Evolutionary conservation across 2,888 invertebrate genomes (phyloP).

Genomic region (Oxyteleia sp.): DNA sequence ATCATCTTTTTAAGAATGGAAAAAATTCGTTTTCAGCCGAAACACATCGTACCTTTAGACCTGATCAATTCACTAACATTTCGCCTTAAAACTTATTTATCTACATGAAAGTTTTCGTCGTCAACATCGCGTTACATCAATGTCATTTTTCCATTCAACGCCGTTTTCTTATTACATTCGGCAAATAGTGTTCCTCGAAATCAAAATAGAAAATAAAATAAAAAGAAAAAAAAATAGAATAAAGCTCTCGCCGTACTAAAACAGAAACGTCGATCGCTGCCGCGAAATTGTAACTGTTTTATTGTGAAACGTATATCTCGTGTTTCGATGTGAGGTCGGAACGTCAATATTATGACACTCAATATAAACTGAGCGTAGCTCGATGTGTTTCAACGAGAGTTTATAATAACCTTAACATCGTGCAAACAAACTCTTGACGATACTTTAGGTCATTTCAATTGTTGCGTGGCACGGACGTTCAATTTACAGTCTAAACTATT

Average conservation of each 20-base stretch:
- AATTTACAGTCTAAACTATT: constrained; percentile 31
- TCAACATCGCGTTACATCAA: too few relatives aligned
- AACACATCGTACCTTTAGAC: too few relatives aligned
- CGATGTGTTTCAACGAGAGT: constrained; percentile 44
- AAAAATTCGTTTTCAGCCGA: too few relatives aligned
- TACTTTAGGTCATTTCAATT: constrained; percentile 57
- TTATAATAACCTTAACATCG: constrained; percentile 52
- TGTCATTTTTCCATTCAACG: too few relatives aligned
- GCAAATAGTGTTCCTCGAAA: too few relatives aligned
- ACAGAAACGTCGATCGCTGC: constrained; percentile 24
- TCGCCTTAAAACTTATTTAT: too few relatives aligned
- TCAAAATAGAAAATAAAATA: too few relatives aligned
- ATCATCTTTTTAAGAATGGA: too few relatives aligned
- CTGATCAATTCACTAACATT: too few relatives aligned
- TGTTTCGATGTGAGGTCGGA: constrained; percentile 33
- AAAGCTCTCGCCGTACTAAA: background rate
- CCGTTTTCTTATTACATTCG: too few relatives aligned
- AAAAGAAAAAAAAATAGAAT: too few relatives aligned
- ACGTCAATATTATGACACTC: constrained; percentile 46
- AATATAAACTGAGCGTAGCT: constrained; percentile 22
- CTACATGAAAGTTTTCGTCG: too few relatives aligned
- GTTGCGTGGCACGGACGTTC: constrained; percentile 28
- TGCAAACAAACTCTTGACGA: constrained; percentile 50
- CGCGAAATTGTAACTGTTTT: constrained; percentile 23
- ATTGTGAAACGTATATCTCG: constrained; percentile 33